These are phyloP conservation scores for Chloroceryle aenea DNA, from an alignment of 2,113 vertebrate genomes.

Conservation along the genomic window DNA sequence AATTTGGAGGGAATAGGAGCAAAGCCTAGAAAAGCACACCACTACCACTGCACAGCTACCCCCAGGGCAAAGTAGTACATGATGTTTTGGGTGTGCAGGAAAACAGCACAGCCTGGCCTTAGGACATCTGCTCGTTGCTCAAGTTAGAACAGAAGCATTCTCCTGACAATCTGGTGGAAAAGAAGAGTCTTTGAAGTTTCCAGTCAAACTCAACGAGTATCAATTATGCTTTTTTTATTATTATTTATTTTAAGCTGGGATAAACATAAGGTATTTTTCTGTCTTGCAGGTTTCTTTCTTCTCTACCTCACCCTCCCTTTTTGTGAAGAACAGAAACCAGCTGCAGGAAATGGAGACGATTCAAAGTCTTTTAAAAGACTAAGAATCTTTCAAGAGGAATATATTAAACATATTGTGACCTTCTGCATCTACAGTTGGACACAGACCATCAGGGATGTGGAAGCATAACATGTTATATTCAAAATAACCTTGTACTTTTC, in stretches of 20 bases:
- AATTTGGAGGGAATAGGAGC: neutral
- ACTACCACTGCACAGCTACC: neutral
- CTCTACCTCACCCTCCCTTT: neutral
- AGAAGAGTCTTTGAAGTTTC: neutral
- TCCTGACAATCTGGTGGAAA: neutral
- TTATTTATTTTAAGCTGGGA: neutral
- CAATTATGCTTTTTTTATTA: neutral
- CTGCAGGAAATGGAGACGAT: neutral
- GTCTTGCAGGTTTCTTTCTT: neutral
- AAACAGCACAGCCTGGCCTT: neutral
- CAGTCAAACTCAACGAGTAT: neutral
- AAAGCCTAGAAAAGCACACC: neutral
- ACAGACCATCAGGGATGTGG: neutral
- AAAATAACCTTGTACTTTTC: neutral
- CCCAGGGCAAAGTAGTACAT: rapidly evolving
- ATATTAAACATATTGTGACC: neutral
- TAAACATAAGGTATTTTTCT: neutral
- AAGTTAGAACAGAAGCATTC: neutral
- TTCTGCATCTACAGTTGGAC: neutral
- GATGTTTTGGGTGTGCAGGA: neutral
- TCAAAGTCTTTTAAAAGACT: neutral
- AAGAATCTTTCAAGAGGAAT: neutral
- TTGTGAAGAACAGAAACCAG: neutral
- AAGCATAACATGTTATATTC: neutral
- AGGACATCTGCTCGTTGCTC: neutral